A percentile compares a stretch with the other conserved stretches of the same genome.
Conservation (phyloP, 1,140 invertebrate genomes). For the Anoplolepis gracilipes region DNA sequence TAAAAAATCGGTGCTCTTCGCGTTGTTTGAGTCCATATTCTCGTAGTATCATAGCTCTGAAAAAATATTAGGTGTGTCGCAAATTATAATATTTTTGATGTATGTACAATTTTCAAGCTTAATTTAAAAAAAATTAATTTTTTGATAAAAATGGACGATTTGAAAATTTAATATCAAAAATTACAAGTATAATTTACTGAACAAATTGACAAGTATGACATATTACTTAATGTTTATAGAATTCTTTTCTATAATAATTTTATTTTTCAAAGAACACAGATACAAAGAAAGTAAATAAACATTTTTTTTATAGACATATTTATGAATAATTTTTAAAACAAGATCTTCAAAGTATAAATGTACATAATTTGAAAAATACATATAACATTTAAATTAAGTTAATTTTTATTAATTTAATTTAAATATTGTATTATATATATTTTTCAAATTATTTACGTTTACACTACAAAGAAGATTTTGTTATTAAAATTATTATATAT, state of each 20-base stretch:
- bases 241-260: not conserved
- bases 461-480: no score
- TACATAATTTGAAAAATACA: not conserved
- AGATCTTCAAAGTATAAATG: no score
- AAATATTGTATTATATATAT: not conserved
- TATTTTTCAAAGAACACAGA: not conserved
- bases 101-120: not conserved
- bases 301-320: no score
- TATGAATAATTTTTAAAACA: not conserved
- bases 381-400: not conserved
- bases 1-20: slow-evolving; percentile 87
- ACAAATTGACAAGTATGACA: not conserved
- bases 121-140: not conserved
- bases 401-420: no score
- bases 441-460: not conserved
- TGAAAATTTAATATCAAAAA: not conserved
- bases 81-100: not conserved
- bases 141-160: not conserved
- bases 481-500: no score
- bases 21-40: slow-evolving; percentile 88
- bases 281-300: no score
- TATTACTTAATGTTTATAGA: not conserved
- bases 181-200: not conserved
- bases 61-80: slow-evolving; percentile 2
- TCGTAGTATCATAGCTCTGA: slow-evolving; percentile 86